Evolutionary conservation across 1,140 invertebrate species (phyloP).

Genomic region (Pectinophora gossypiella): DNA sequence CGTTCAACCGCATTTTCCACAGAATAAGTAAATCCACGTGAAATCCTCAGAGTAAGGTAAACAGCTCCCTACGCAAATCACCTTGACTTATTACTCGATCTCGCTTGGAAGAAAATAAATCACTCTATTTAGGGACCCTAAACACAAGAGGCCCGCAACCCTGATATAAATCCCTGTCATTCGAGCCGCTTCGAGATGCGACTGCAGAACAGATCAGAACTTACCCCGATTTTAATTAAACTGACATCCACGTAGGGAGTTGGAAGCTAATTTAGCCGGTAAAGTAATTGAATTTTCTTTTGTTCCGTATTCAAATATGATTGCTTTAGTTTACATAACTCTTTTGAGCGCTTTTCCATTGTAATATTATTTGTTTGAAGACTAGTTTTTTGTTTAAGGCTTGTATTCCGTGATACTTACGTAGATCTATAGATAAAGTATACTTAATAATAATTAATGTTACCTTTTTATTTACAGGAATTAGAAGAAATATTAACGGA

Average conservation of each 20-base stretch:
- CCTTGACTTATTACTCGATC: not conserved
- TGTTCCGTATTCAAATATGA: slow-evolving; percentile 4
- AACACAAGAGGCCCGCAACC: too few species aligned
- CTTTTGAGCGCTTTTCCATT: too few species aligned
- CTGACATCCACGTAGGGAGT: slow-evolving; percentile 16
- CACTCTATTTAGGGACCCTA: too few species aligned
- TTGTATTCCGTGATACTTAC: too few species aligned
- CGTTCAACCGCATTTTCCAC: too few species aligned
- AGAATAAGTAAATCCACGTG: too few species aligned
- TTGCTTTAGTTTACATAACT: not conserved
- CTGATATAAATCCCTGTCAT: slow-evolving; percentile 10
- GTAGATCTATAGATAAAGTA: too few species aligned
- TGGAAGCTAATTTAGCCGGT: slow-evolving; percentile 13
- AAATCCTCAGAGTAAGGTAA: not conserved
- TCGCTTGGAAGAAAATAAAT: too few species aligned
- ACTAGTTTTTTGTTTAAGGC: too few species aligned
- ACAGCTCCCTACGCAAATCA: not conserved
- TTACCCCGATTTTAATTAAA: slow-evolving; percentile 40
- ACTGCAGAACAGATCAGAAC: slow-evolving; percentile 20
- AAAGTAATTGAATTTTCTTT: slow-evolving; percentile 9
- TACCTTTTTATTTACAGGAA: slow-evolving; percentile 83
- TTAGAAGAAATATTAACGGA: slow-evolving; percentile 91
- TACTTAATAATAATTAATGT: too few species aligned
- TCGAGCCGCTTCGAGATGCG: slow-evolving; percentile 12
- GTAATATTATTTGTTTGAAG: too few species aligned